A percentile compares a stretch with the other conserved stretches of the same genome.
Evolutionary conservation across 2,888 invertebrate genomes (phyloP).

Genomic region (Aquatica leii): DNA sequence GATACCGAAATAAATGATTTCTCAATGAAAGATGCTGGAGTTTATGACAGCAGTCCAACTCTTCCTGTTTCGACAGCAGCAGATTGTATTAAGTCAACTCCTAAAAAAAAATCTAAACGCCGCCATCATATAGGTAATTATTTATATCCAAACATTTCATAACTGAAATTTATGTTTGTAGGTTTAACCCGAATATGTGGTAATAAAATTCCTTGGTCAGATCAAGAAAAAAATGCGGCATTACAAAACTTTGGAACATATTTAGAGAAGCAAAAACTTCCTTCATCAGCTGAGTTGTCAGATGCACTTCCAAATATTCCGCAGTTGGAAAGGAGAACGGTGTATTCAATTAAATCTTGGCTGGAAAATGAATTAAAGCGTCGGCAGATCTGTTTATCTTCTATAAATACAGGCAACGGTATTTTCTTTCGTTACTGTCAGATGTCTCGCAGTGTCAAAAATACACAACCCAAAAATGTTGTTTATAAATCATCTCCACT

Average conservation of each 20-base stretch:
- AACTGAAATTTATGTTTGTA: not conserved
- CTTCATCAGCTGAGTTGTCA: not conserved
- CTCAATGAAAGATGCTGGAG: no score
- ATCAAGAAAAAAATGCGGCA: not conserved
- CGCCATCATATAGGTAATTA: conserved; percentile 2
- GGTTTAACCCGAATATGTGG: conserved; percentile 1
- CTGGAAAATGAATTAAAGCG: not conserved
- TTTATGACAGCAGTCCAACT: no score
- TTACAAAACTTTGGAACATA: not conserved
- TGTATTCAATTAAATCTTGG: not conserved
- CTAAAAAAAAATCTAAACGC: not conserved
- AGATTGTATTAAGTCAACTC: no score
- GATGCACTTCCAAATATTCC: conserved; percentile 1
- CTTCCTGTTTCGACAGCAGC: no score
- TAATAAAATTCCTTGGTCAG: conserved; percentile 1
- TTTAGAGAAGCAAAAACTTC: not conserved
- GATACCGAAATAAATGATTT: no score
- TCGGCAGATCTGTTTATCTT: no score
- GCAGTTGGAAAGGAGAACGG: not conserved
- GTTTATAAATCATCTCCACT: no score
- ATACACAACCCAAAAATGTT: no score
- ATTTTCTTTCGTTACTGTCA: no score
- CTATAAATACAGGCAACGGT: no score
- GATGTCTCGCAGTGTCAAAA: no score
- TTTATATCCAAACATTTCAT: not conserved